phyloP scores from a whole-genome alignment of 2,888 invertebrate genomes.

The Smittia aterrima region DNA sequence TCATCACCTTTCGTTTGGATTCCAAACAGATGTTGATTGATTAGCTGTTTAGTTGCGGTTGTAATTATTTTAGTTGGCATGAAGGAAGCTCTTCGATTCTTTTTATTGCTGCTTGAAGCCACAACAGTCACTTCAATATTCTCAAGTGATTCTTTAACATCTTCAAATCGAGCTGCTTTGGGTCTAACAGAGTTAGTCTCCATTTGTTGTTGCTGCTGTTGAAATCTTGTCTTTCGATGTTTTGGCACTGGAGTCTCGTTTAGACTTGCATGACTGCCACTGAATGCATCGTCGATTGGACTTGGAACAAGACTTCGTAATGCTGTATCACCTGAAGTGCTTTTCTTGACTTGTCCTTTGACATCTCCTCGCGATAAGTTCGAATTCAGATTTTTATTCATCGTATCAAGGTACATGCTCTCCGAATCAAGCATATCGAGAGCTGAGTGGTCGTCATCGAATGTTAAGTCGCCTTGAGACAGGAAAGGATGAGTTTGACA shows the following conservation, averaged over 20 bases:
- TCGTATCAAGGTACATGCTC: slow-evolving; percentile 84
- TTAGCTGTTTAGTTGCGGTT: slow-evolving; percentile 65
- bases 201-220: slow-evolving; percentile 57
- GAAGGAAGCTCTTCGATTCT: slow-evolving; percentile 58
- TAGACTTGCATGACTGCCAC: slow-evolving; percentile 58
- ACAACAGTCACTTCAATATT: slow-evolving; percentile 51
- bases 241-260: slow-evolving; percentile 71
- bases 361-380: slow-evolving; percentile 29
- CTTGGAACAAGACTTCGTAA: slow-evolving; percentile 65
- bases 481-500: slow-evolving; percentile 94
- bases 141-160: slow-evolving; percentile 57
- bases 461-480: slow-evolving; percentile 76
- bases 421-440: slow-evolving; percentile 63
- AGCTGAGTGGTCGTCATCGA: slow-evolving; percentile 50
- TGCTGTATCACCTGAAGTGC: slow-evolving; percentile 74
- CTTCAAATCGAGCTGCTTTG: slow-evolving; percentile 56
- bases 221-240: slow-evolving; percentile 82
- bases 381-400: slow-evolving; percentile 61
- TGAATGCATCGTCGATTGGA: slow-evolving; percentile 60
- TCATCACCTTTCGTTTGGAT: slow-evolving; percentile 55
- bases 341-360: slow-evolving; percentile 66
- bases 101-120: slow-evolving; percentile 43
- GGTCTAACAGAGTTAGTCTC: slow-evolving; percentile 49
- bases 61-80: slow-evolving; percentile 65
- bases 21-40: slow-evolving; percentile 73